Percentiles rank a stretch among this genome's conserved stretches.
Evolutionary conservation across 2,113 vertebrate genomes (phyloP).

Genomic region (Melanerpes aurifrons): DNA sequence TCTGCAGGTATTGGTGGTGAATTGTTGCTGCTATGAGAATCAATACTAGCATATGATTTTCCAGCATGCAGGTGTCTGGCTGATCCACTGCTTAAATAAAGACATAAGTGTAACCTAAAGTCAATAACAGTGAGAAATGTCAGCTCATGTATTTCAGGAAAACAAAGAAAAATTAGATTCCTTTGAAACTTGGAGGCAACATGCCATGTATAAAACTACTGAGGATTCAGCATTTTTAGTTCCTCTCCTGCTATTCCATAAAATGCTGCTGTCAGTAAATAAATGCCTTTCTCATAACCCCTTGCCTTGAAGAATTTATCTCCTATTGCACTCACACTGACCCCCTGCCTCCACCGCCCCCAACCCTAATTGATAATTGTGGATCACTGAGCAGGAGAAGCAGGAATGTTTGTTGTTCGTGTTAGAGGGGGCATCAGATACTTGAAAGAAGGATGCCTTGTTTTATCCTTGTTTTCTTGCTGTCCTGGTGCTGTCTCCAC

Average conservation of each 20-base stretch:
- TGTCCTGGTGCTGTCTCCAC: not conserved
- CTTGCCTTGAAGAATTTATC: not conserved
- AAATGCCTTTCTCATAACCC: not conserved
- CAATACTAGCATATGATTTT: conserved; percentile 35
- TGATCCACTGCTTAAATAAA: conserved; percentile 43
- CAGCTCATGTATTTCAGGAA: not conserved
- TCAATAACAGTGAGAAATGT: conserved; percentile 1
- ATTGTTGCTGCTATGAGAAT: conserved; percentile 29
- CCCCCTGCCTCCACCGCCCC: no score
- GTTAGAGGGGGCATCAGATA: not conserved
- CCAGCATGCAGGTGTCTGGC: not conserved
- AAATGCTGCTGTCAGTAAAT: not conserved
- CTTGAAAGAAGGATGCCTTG: not conserved
- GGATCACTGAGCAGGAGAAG: not conserved
- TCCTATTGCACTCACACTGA: not conserved
- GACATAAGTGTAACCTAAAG: not conserved
- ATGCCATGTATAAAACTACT: not conserved
- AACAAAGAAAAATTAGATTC: conserved; percentile 24
- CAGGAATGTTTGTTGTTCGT: not conserved
- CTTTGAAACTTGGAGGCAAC: not conserved
- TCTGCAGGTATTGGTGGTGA: not conserved
- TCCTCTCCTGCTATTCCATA: not conserved
- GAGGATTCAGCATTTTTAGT: not conserved
- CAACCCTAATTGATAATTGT: not conserved
- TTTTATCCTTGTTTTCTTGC: not conserved